These are phyloP conservation scores for Ceratosolen fusciceps DNA, from an alignment of 1,140 invertebrate species.

Conservation along the genomic window DNA sequence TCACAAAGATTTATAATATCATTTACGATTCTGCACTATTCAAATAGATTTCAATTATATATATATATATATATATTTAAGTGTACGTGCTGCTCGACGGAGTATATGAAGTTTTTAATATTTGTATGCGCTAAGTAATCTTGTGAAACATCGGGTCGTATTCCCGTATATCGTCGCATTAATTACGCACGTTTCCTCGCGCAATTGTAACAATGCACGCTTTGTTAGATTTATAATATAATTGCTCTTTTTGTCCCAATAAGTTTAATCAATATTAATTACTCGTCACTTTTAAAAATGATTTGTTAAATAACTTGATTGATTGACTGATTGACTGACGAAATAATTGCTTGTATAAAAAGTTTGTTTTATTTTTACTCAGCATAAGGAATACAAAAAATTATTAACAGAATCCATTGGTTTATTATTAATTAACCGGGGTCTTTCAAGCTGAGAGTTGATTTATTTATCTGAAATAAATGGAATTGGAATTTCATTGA, in stretches of 20 bases:
- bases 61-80: not conserved
- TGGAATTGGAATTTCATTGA: not conserved
- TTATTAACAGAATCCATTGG: not conserved
- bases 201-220: slow-evolving; percentile 7
- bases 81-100: not conserved
- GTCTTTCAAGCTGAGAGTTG: not conserved
- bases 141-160: not conserved
- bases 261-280: slow-evolving; percentile 1
- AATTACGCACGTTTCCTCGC: slow-evolving; percentile 9
- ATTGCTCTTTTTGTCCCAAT: not conserved
- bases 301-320: not conserved
- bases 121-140: not conserved
- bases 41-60: not conserved
- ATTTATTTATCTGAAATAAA: slow-evolving; percentile 2
- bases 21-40: not conserved
- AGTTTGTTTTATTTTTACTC: not conserved
- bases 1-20: not conserved
- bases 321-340: not conserved
- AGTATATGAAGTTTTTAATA: not conserved
- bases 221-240: not conserved
- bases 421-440: not conserved
- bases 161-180: not conserved
- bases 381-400: not conserved
- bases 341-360: not conserved
- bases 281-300: not conserved